Evolutionary conservation across 2,888 invertebrate species (phyloP), one percentile per base, ranked within the genome.

Genomic region (Plutella xylostella): DNA sequence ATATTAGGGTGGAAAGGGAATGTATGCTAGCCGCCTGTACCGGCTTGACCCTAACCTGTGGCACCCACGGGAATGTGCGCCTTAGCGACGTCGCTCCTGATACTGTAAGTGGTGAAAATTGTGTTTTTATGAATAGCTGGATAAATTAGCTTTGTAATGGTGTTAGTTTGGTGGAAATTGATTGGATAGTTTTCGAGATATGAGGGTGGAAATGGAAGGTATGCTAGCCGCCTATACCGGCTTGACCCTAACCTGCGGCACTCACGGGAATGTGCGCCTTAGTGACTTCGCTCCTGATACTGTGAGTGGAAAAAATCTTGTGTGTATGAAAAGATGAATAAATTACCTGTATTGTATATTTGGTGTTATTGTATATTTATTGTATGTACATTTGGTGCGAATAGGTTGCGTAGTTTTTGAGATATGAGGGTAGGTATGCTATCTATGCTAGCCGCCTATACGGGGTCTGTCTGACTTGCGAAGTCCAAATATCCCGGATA

Each of bases 241-340:
- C 45, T 49, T 50, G 9, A 47, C 53, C 12, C 60, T 96, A 33
- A 85, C 86, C 42, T 98, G 98, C 62, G 93, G 94, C 0, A 80
- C 85, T 2, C 98, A 98, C 72, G 90, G 90, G 1, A 42, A 91
- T 89, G 52, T 89, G 90, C 57, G 83, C 89, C 84, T 96, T 50
- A 76, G 90, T 0, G 89, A 91, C 59, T 86, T 97, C n/a, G 97
- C 98, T 3, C 97, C 98, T 0, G 98, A 98, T 71, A 92, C 94
- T 38, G 93, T 93, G 67, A 82, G 87, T 34, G 7, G 12, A 4
- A 15, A 12, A n/a, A n/a, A n/a, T n/a, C n/a, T n/a, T n/a, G n/a
- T n/a, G n/a, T n/a, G n/a, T n/a, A n/a, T n/a, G n/a, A n/a, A n/a
- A n/a, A n/a, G n/a, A n/a, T n/a, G n/a, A n/a, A n/a, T n/a, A n/a